Conservation (phyloP, 2,797 vertebrate genomes). For the Aldrovandia affinis region DNA sequence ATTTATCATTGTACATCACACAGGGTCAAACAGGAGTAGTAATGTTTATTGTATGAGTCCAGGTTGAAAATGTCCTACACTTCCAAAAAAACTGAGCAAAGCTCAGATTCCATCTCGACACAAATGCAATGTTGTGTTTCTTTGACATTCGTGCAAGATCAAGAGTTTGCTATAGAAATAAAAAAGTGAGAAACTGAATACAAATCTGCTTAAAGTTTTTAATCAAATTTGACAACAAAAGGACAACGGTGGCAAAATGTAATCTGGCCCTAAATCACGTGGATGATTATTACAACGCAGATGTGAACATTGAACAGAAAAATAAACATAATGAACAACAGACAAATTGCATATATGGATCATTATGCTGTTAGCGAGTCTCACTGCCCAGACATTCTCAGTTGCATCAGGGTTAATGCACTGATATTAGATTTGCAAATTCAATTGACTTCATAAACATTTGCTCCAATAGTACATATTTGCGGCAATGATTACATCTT, state of each 20-base stretch:
- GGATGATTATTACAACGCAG: background rate
- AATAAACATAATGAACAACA: background rate
- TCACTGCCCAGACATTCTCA: background rate
- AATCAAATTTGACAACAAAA: background rate
- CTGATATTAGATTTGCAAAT: slow-evolving; percentile 18
- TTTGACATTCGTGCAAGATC: background rate
- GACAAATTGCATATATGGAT: background rate
- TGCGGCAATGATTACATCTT: slow-evolving; percentile 8
- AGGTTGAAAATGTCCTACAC: too few species aligned
- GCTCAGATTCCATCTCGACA: too few species aligned
- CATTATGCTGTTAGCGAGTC: slow-evolving; percentile 9
- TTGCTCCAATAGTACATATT: background rate
- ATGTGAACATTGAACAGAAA: background rate
- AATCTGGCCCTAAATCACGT: background rate
- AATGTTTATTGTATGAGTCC: too few species aligned
- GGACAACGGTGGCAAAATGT: background rate
- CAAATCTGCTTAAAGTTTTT: background rate
- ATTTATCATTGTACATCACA: too few species aligned
- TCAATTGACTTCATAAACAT: slow-evolving; percentile 23
- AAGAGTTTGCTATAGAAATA: background rate
- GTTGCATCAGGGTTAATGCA: background rate
- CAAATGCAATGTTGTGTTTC: too few species aligned
- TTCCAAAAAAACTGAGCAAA: too few species aligned
- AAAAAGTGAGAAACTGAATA: background rate
- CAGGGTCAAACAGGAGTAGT: too few species aligned